Percentiles rank a stretch among this genome's conserved stretches.
Conservation (phyloP, 2,888 invertebrate genomes). For the Conus canariensis region DNA sequence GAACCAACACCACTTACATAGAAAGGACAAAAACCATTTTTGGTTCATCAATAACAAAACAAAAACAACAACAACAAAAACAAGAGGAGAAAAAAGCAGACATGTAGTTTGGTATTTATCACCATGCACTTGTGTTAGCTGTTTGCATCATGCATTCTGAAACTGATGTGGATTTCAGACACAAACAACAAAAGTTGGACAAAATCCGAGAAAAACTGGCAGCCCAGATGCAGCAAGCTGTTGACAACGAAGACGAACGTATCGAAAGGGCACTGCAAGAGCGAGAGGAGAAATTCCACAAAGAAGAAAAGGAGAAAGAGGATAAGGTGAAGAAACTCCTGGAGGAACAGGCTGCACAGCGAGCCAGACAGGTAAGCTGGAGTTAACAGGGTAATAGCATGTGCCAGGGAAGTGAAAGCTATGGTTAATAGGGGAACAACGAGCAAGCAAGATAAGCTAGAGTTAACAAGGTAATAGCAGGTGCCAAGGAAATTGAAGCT, state of each 20-base stretch:
- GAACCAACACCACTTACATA: too few species aligned
- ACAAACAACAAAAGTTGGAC: slow-evolving; percentile 76
- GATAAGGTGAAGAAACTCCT: slow-evolving; percentile 63
- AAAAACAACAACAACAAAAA: too few species aligned
- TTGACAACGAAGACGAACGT: slow-evolving; percentile 76
- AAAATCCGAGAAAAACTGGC: slow-evolving; percentile 74
- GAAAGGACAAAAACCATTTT: too few species aligned
- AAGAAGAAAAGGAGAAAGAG: slow-evolving; percentile 73
- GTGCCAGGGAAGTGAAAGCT: not conserved
- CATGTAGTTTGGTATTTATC: too few species aligned
- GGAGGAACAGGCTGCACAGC: slow-evolving; percentile 69
- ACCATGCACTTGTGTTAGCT: too few species aligned
- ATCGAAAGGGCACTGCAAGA: slow-evolving; percentile 73
- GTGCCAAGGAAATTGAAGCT: too few species aligned
- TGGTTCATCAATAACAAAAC: too few species aligned
- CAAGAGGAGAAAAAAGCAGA: too few species aligned
- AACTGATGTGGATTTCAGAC: slow-evolving; percentile 59
- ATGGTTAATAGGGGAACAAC: too few species aligned
- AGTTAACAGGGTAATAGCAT: not conserved
- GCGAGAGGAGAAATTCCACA: slow-evolving; percentile 69
- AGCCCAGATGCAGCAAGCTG: slow-evolving; percentile 74
- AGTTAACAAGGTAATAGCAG: too few species aligned
- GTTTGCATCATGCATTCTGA: too few species aligned
- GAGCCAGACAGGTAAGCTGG: slow-evolving; percentile 68
- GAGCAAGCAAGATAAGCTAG: too few species aligned